Percentiles rank a stretch among this genome's conserved stretches.
Evolutionary conservation across 1,140 invertebrate species (phyloP).

Genomic region (Littorina saxatilis): DNA sequence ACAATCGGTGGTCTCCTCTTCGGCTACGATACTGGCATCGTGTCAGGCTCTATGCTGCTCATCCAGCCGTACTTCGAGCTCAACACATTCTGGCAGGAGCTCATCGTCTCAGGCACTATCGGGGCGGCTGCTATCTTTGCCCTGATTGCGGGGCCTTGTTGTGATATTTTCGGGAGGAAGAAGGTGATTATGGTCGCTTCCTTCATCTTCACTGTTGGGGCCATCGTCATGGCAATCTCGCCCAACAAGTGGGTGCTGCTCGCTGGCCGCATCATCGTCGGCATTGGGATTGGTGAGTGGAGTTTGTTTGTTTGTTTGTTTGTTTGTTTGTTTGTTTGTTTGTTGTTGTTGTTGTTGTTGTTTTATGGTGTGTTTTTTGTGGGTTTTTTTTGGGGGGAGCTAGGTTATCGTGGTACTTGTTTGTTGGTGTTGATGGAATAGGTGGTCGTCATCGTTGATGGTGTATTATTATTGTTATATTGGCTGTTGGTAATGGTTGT

Average conservation of each 20-base stretch:
- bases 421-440: not conserved
- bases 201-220: slow-evolving; percentile 65
- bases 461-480: too few relatives aligned
- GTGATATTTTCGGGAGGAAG: slow-evolving; percentile 63
- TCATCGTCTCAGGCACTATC: slow-evolving; percentile 67
- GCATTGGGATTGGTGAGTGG: slow-evolving; percentile 69
- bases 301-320: not conserved
- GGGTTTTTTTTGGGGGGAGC: too few relatives aligned
- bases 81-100: slow-evolving; percentile 61
- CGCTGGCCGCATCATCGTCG: slow-evolving; percentile 66
- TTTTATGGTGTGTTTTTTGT: too few relatives aligned
- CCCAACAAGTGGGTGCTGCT: slow-evolving; percentile 61
- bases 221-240: slow-evolving; percentile 63
- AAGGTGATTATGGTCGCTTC: slow-evolving; percentile 67
- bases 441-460: too few relatives aligned
- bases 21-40: slow-evolving; percentile 83
- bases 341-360: not conserved
- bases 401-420: not conserved
- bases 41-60: slow-evolving; percentile 81
- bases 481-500: too few relatives aligned
- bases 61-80: slow-evolving; percentile 65
- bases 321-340: not conserved
- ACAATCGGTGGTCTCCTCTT: slow-evolving; percentile 81
- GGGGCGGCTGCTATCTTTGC: slow-evolving; percentile 68
- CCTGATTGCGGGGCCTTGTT: slow-evolving; percentile 61